Evolutionary conservation across 1,140 invertebrate genomes (phyloP).

Genomic region (Drosophila lacteicornis): DNA sequence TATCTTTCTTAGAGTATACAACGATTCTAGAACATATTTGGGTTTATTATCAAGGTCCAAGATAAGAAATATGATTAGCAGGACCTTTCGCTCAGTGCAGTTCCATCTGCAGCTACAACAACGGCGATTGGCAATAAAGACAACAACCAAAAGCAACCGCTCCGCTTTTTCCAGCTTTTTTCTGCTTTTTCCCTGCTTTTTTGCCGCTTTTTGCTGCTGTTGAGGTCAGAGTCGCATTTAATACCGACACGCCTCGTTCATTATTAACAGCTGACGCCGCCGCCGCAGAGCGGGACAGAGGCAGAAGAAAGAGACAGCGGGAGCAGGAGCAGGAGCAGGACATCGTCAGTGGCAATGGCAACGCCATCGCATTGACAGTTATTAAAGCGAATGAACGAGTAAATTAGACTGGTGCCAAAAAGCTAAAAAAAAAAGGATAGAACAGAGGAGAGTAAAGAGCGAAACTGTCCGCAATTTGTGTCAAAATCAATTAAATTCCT

Average conservation of each 20-base stretch:
- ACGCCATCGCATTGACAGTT: constrained; percentile 66
- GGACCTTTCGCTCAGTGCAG: not conserved
- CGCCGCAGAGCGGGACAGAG: not conserved
- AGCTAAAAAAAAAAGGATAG: not conserved
- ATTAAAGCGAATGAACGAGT: constrained; percentile 62
- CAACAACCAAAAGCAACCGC: constrained; percentile 10
- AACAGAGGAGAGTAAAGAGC: not conserved
- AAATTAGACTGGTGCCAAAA: constrained; percentile 40
- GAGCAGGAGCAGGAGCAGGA: not conserved
- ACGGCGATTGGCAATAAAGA: constrained; percentile 6
- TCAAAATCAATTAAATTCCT: constrained; percentile 15
- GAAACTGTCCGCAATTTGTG: constrained; percentile 7
- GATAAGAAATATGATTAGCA: not conserved
- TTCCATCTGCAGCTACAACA: constrained; percentile 5
- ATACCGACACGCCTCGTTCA: constrained; percentile 63
- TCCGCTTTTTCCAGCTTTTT: not conserved
- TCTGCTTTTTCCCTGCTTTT: not conserved
- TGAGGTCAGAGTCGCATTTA: constrained; percentile 65
- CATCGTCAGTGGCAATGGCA: constrained; percentile 16
- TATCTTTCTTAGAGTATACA: too few species aligned
- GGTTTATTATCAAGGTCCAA: too few species aligned
- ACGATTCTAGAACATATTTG: not conserved
- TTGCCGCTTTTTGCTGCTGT: constrained; percentile 31
- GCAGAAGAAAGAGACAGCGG: too few species aligned
- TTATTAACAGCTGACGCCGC: constrained; percentile 65